Base-by-base conservation (phyloP, 2,113 vertebrate species). In the Tyrannus savana region DNA sequence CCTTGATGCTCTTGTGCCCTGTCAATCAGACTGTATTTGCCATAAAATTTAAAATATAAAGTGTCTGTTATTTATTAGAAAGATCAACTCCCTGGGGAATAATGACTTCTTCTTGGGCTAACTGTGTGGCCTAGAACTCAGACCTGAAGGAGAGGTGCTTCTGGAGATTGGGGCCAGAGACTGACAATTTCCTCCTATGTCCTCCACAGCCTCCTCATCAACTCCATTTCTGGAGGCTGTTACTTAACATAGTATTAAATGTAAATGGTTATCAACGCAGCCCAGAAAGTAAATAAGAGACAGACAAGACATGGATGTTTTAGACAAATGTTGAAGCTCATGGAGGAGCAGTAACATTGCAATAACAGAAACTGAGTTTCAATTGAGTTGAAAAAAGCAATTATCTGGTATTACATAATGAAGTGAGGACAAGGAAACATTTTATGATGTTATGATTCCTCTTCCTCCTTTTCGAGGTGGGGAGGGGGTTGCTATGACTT, bases 371-470 rank as follows among this genome's bases (percentile, higher is more conserved):
- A 71, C 42, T 12, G 73, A 86, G 73, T 62, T 94, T 96, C 95
- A 95, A 82, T 79, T 93, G 93, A 95, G 91, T 78, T 94, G 79
- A 92, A 91, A 94, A 94, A 97, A 95, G 84, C 82, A 97, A 94
- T 93, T 90, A 88, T 87, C 74, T 74, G 52, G 35, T 50, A 44
- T 49, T 84, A 80, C 6, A 63, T 79, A 87, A 90, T 80, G 67
- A 97, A 97, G 79, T 69, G 72, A 76, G 87, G 91, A 76, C 82
- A 91, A 91, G 90, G 46, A 58, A 80, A 50, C 7, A 9, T 50
- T 58, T 83, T 49, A 35, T 14, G 30, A 72, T 52, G 15, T 17
- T 77, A 30, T 3, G 9, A 64, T 63, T 77, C 47, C 55, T 74
- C 30, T 80, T 87, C 31, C 17, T 44, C 33, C 80, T 84, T 72